Percentiles rank a stretch among this genome's conserved stretches.
phyloP scores from a whole-genome alignment of 2,888 invertebrate genomes.

The Agrochola litura region DNA sequence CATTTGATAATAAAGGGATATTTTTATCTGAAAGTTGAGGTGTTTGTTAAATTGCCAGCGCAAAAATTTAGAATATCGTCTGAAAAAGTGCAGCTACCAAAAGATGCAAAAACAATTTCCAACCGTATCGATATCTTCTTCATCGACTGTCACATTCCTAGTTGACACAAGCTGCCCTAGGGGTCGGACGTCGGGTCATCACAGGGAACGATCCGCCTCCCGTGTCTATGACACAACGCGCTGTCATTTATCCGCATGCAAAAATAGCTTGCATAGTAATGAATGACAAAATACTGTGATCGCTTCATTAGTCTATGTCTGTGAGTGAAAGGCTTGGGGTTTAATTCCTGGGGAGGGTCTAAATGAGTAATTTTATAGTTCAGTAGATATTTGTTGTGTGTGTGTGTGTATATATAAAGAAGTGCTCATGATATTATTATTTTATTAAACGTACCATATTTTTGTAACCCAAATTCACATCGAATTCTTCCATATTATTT shows the following conservation, averaged over 20 bases:
- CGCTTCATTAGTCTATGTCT: slow-evolving; percentile 41
- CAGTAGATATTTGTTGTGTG: background rate
- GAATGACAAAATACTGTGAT: slow-evolving; percentile 51
- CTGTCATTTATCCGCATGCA: slow-evolving; percentile 77
- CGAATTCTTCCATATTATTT: background rate
- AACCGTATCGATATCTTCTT: slow-evolving; percentile 21
- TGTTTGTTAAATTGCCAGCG: background rate
- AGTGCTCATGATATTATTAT: background rate
- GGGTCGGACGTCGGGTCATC: slow-evolving; percentile 83
- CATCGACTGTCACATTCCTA: slow-evolving; percentile 65
- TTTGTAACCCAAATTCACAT: background rate
- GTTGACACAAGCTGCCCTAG: slow-evolving; percentile 71
- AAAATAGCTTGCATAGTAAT: slow-evolving; percentile 68
- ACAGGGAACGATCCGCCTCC: slow-evolving; percentile 79
- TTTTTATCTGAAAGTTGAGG: too few relatives aligned
- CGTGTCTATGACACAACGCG: slow-evolving; percentile 80
- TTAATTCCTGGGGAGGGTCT: background rate
- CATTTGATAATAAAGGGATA: too few relatives aligned
- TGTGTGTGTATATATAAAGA: background rate
- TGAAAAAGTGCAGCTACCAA: background rate
- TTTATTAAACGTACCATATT: background rate
- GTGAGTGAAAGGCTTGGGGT: slow-evolving; percentile 22
- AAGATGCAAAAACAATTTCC: background rate
- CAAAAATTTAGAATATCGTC: background rate
- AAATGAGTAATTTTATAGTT: background rate